Conservation (phyloP, 1,140 invertebrate genomes). For the Platyscapa corneri region DNA sequence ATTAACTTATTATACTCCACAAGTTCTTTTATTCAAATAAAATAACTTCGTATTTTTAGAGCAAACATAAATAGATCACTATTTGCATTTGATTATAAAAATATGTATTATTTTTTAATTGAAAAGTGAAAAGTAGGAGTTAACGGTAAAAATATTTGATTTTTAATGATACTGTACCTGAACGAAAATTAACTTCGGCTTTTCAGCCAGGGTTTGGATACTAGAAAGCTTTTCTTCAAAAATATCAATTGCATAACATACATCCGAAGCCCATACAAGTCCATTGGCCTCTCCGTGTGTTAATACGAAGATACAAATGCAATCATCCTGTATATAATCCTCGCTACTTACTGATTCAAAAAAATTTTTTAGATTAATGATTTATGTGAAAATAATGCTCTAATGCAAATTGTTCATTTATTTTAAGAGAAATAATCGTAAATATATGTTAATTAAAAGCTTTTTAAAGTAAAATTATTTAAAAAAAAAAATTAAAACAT, state of each 20-base stretch:
- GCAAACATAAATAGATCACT: too few relatives aligned
- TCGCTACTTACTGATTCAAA: conserved; percentile 59
- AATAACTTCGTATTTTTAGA: too few relatives aligned
- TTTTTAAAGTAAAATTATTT: neutral
- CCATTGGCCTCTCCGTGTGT: conserved; percentile 78
- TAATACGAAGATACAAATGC: conserved; percentile 77
- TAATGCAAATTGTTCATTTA: too few relatives aligned
- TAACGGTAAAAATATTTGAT: too few relatives aligned
- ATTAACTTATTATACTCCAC: too few relatives aligned
- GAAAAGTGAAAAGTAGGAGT: too few relatives aligned
- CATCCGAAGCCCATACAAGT: conserved; percentile 77
- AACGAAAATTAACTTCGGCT: conserved; percentile 80
- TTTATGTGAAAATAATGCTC: neutral
- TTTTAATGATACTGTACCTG: conserved; percentile 69
- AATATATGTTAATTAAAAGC: neutral
- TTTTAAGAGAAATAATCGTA: neutral
- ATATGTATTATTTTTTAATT: too few relatives aligned
- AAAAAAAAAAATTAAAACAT: too few relatives aligned
- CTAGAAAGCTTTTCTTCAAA: conserved; percentile 22
- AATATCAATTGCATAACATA: conserved; percentile 4
- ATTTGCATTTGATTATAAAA: too few relatives aligned
- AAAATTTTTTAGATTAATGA: neutral
- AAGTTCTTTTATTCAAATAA: too few relatives aligned
- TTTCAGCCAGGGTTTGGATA: conserved; percentile 75
- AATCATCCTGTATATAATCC: conserved; percentile 78